Evolutionary conservation across 2,113 vertebrate species (phyloP).

Genomic region (Aegotheles bennettii): DNA sequence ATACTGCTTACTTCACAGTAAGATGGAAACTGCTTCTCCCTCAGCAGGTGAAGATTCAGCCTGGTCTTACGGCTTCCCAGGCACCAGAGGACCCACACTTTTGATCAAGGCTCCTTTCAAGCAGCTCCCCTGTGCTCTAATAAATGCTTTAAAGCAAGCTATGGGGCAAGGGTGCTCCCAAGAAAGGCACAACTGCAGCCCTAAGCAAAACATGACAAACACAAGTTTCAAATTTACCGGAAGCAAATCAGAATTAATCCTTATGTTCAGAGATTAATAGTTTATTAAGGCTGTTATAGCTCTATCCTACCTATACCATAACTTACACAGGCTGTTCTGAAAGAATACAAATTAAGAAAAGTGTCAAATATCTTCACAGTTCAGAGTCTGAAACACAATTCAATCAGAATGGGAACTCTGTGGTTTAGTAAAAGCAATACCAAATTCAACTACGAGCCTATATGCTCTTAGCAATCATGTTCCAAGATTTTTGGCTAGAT

Average conservation of each 20-base stretch:
- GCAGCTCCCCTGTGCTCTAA: background rate
- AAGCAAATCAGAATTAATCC: background rate
- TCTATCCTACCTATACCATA: background rate
- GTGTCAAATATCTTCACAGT: background rate
- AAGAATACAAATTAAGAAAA: background rate
- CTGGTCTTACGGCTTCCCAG: fast-evolving
- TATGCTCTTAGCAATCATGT: background rate
- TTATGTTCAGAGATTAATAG: background rate
- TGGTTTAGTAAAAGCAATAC: background rate
- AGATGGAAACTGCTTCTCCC: background rate
- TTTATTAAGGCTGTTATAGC: background rate
- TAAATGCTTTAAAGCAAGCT: background rate
- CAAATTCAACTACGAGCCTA: background rate
- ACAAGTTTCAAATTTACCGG: background rate
- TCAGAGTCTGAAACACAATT: background rate
- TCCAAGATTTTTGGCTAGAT: background rate
- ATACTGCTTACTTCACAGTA: background rate
- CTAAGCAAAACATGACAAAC: background rate
- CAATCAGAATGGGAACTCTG: background rate
- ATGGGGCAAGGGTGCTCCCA: background rate
- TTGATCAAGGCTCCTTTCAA: background rate
- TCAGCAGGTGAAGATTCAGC: background rate
- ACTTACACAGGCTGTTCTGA: background rate
- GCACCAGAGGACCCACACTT: background rate
- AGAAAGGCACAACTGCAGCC: background rate